A percentile compares a stretch with the other conserved stretches of the same genome.
These are phyloP conservation scores for Holothuria glaberrima DNA, from an alignment of 35 echinoderm and acorn worm genomes.

Conservation along the genomic window DNA sequence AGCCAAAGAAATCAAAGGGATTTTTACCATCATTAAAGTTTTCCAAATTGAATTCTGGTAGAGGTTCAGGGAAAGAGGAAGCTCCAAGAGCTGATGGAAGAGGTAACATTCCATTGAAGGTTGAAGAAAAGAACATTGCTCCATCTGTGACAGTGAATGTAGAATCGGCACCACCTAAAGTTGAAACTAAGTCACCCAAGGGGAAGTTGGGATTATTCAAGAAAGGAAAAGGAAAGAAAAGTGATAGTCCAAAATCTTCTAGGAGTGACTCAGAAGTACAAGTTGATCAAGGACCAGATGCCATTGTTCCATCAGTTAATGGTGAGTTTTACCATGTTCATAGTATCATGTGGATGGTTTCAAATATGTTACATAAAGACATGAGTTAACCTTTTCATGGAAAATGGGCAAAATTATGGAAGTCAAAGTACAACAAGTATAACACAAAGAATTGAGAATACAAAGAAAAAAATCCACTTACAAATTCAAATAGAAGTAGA, in stretches of 20 bases:
- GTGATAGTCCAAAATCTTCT: slow-evolving; percentile 1
- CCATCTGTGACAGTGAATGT: slow-evolving; percentile 20
- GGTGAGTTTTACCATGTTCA: neutral
- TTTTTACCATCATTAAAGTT: slow-evolving; percentile 22
- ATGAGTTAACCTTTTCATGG: no score
- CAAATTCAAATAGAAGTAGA: no score
- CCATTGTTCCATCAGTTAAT: slow-evolving; percentile 13
- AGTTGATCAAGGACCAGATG: neutral
- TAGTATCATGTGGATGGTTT: no score
- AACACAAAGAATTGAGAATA: no score
- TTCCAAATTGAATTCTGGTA: slow-evolving; percentile 1
- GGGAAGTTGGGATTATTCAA: slow-evolving; percentile 38
- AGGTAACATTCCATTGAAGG: neutral
- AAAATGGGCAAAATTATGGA: no score
- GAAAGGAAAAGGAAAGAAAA: slow-evolving; percentile 44
- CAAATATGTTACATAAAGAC: no score
- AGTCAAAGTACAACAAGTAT: no score
- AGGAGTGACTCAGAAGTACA: neutral
- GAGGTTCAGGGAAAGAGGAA: slow-evolving; percentile 17
- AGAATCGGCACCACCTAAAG: neutral
- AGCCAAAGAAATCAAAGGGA: slow-evolving; percentile 41
- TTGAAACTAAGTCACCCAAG: slow-evolving; percentile 40
- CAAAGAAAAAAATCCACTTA: no score
- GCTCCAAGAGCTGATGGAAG: neutral
- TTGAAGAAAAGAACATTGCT: slow-evolving; percentile 5